Conservation (phyloP, 92 coral and sea anemone genomes). For the Muricea muricata region DNA sequence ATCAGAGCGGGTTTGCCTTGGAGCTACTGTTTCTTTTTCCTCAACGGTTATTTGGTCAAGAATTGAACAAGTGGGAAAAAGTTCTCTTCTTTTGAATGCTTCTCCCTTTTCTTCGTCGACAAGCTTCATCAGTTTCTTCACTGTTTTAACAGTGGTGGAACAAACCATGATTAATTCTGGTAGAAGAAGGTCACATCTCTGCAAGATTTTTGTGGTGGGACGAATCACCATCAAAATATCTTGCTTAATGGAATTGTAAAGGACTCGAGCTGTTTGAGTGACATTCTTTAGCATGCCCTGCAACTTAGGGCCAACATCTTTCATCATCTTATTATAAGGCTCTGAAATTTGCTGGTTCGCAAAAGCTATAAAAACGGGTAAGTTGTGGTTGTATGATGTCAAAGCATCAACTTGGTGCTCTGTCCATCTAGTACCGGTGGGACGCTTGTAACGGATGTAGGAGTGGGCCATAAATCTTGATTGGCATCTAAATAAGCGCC, state of each 20-base stretch:
- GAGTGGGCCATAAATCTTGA: not conserved
- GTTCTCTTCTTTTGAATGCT: not conserved
- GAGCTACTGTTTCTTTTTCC: conserved; percentile 3
- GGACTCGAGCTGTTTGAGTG: not conserved
- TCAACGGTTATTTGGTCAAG: conserved; percentile 16
- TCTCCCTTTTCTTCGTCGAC: not conserved
- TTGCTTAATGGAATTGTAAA: conserved; percentile 26
- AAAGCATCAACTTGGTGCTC: not conserved
- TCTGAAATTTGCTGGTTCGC: not conserved
- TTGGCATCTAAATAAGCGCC: not conserved
- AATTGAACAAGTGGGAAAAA: not conserved
- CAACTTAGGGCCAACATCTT: not conserved
- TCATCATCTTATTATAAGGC: not conserved
- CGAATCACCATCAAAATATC: conserved; percentile 12
- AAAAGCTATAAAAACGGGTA: not conserved
- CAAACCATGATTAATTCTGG: conserved; percentile 26
- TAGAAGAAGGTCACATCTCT: conserved; percentile 16
- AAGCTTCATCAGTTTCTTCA: not conserved
- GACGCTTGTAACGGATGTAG: not conserved
- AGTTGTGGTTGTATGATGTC: not conserved
- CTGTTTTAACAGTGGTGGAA: not conserved
- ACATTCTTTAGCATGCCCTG: not conserved
- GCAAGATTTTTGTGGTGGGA: conserved; percentile 19
- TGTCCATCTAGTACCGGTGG: not conserved
- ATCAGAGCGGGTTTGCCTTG: not conserved